A percentile compares a stretch with the other conserved stretches of the same genome.
Evolutionary conservation across 2,888 invertebrate species (phyloP).

Genomic region (Endotricha flammealis): DNA sequence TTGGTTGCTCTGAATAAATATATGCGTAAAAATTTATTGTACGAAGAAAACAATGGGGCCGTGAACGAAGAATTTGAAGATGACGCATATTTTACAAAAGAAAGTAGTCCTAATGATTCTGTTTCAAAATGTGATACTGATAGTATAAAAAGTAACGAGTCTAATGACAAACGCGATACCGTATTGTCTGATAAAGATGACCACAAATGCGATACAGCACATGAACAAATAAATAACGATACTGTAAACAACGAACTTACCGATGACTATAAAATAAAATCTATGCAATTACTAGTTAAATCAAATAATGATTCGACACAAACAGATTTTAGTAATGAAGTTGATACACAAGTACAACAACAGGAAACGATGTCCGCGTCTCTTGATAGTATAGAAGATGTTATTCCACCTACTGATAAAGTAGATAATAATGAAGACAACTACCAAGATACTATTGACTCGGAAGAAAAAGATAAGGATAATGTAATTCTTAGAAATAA

Average conservation of each 20-base stretch:
- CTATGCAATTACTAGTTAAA: constrained; percentile 41
- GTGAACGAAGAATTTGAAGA: constrained; percentile 29
- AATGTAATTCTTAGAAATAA: constrained; percentile 36
- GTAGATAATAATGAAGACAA: neutral
- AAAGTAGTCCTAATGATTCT: constrained; percentile 61
- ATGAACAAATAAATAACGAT: constrained; percentile 1
- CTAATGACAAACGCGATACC: neutral
- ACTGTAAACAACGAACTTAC: constrained; percentile 35
- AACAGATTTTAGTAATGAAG: neutral
- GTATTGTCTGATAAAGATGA: neutral
- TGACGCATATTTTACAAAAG: constrained; percentile 63
- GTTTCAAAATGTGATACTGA: constrained; percentile 57
- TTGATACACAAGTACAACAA: neutral
- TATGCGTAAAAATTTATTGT: constrained; percentile 63
- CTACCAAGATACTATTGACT: neutral
- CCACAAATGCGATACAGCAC: neutral
- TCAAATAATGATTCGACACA: constrained; percentile 6
- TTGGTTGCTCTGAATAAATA: constrained; percentile 63
- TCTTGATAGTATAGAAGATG: constrained; percentile 26
- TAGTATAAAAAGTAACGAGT: constrained; percentile 29
- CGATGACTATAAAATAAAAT: constrained; percentile 54
- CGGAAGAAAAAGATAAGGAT: constrained; percentile 17
- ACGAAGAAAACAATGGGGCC: constrained; percentile 49
- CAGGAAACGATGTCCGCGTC: constrained; percentile 24
- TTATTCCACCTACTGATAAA: neutral